phyloP scores from a whole-genome alignment of 2,888 invertebrate species.

The Sminthurides aquaticus region DNA sequence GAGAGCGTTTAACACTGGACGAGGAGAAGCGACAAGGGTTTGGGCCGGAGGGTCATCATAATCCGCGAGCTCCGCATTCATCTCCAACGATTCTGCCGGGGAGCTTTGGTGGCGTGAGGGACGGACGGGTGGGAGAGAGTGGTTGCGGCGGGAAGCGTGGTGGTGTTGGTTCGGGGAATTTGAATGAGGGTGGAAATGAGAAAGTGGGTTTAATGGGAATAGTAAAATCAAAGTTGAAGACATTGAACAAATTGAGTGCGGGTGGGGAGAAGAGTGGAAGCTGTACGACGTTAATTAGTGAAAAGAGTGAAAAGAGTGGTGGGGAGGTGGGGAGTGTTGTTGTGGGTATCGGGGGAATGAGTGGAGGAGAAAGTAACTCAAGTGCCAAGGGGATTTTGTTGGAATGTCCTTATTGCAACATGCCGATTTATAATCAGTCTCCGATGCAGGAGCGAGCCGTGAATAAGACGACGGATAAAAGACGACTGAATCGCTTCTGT shows the following conservation, averaged over 20 bases:
- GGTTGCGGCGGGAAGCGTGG: too few species aligned
- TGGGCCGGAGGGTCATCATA: too few species aligned
- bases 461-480: conserved; percentile 18
- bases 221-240: background rate
- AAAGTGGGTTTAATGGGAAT: background rate
- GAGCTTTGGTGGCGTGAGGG: too few species aligned
- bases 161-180: background rate
- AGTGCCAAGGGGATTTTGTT: conserved; percentile 17
- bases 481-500: conserved; percentile 30
- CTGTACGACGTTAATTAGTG: background rate
- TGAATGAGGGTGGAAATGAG: background rate
- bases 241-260: background rate
- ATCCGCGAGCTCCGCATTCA: too few species aligned
- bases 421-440: conserved; percentile 11
- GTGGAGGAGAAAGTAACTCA: background rate
- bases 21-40: too few species aligned
- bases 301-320: background rate
- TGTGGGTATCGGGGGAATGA: background rate
- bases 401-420: conserved; percentile 30
- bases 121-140: background rate
- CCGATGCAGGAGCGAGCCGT: conserved; percentile 19
- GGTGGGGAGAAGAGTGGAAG: background rate
- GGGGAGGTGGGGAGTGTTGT: background rate
- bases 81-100: too few species aligned
- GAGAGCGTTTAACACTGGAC: too few species aligned